phyloP scores from a whole-genome alignment of 2,797 vertebrate species.

The Acanthis flammea region DNA sequence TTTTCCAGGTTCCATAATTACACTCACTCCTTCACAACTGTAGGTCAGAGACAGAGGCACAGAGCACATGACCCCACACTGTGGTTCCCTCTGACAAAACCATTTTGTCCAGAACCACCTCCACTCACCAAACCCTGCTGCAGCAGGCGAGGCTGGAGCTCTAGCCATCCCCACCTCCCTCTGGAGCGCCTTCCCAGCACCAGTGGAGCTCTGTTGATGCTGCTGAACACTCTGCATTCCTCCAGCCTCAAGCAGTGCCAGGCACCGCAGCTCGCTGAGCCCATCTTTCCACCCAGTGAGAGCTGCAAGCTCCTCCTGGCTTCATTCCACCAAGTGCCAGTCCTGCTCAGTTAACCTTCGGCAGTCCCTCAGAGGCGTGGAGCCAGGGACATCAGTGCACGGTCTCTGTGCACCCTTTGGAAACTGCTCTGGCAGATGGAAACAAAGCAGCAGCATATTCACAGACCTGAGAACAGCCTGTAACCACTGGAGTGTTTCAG shows the following conservation, averaged over 20 bases:
- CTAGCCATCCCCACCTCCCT: not conserved
- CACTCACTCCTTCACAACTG: not conserved
- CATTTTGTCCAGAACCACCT: not conserved
- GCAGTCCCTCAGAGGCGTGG: not conserved
- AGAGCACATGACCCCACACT: not conserved
- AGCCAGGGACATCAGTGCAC: not conserved
- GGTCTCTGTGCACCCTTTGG: not conserved
- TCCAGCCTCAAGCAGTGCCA: conserved; percentile 61
- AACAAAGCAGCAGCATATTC: not conserved
- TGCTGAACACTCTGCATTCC: conserved; percentile 38
- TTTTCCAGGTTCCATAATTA: not conserved
- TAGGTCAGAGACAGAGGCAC: not conserved
- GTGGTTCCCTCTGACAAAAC: not conserved
- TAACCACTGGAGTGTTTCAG: not conserved
- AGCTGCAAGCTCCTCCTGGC: conserved; percentile 34
- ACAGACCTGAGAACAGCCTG: not conserved
- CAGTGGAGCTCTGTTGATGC: not conserved
- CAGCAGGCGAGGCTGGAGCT: not conserved
- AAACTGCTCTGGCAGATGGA: not conserved
- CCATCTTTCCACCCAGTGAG: not conserved
- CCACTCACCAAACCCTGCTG: not conserved
- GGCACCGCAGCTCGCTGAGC: conserved; percentile 53
- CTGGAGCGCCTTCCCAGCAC: not conserved
- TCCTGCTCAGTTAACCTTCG: not conserved
- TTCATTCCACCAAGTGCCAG: conserved; percentile 27